phyloP scores from a whole-genome alignment of 2,113 vertebrate genomes.

The Amphiprion ocellaris region DNA sequence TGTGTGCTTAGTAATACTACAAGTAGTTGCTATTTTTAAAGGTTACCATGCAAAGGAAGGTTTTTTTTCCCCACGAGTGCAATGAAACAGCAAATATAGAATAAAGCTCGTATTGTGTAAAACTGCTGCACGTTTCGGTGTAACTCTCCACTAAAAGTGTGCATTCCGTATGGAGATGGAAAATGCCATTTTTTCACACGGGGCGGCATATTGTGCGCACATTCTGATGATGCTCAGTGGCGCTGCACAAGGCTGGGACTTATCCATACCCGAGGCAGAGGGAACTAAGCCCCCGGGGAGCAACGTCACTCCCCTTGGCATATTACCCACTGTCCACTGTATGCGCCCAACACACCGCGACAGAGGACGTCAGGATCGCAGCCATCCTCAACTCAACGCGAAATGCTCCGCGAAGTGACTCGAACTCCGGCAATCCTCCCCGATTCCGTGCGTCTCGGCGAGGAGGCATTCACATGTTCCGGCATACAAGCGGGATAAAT shows the following conservation, averaged over 20 bases:
- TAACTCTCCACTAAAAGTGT: too few species aligned
- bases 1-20: too few species aligned
- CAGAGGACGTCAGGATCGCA: slow-evolving; percentile 85
- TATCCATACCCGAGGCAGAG: slow-evolving; percentile 85
- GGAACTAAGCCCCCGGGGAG: slow-evolving; percentile 84
- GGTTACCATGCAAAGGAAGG: too few species aligned
- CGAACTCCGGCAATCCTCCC: slow-evolving; percentile 76
- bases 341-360: slow-evolving; percentile 76
- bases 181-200: background rate
- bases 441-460: slow-evolving; percentile 75
- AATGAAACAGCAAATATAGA: background rate
- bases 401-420: slow-evolving; percentile 87
- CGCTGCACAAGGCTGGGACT: slow-evolving; percentile 66
- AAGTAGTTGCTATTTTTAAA: too few species aligned
- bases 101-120: too few species aligned
- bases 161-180: too few species aligned
- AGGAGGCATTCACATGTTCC: slow-evolving; percentile 70
- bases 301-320: slow-evolving; percentile 85
- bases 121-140: too few species aligned
- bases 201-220: background rate
- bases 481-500: slow-evolving; percentile 69
- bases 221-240: slow-evolving; percentile 19
- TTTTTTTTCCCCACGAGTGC: background rate
- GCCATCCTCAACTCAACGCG: slow-evolving; percentile 86
- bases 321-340: slow-evolving; percentile 84